A percentile compares a stretch with the other conserved stretches of the same genome.
Conservation (phyloP, 2,888 invertebrate species). For the Tipula vernalis region DNA sequence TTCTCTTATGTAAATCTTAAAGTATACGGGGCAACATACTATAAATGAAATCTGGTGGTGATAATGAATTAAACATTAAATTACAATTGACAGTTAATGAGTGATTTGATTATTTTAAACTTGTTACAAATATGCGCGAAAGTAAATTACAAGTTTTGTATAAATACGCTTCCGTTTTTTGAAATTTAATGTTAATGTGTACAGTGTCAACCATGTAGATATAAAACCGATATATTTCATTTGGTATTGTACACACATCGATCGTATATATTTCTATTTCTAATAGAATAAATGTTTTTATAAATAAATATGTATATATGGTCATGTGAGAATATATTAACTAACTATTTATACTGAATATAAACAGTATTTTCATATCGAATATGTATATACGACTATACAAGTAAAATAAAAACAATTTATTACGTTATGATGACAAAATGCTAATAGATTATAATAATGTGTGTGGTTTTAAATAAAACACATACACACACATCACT, state of each 20-base stretch:
- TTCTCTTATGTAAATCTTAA: not conserved
- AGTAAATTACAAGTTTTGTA: not conserved
- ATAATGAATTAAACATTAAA: not conserved
- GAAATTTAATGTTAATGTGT: not conserved
- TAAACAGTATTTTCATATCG: not conserved
- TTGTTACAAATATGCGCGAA: not conserved
- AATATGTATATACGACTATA: not conserved
- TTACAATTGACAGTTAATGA: not conserved
- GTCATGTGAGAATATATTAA: not conserved
- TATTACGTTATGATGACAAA: not conserved
- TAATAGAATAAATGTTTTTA: not conserved
- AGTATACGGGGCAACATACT: not conserved
- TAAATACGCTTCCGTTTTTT: not conserved
- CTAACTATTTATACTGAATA: not conserved
- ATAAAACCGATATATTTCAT: not conserved
- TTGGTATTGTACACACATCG: not conserved
- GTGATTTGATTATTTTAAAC: not conserved
- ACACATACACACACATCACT: not conserved
- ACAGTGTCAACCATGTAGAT: not conserved
- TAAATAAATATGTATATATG: not conserved
- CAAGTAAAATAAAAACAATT: not conserved
- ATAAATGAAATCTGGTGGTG: not conserved
- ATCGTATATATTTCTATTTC: not conserved
- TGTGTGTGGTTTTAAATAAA: not conserved
- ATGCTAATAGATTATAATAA: not conserved